Conservation (phyloP, 92 coral and sea anemone species). For the Diadumene lineata region DNA sequence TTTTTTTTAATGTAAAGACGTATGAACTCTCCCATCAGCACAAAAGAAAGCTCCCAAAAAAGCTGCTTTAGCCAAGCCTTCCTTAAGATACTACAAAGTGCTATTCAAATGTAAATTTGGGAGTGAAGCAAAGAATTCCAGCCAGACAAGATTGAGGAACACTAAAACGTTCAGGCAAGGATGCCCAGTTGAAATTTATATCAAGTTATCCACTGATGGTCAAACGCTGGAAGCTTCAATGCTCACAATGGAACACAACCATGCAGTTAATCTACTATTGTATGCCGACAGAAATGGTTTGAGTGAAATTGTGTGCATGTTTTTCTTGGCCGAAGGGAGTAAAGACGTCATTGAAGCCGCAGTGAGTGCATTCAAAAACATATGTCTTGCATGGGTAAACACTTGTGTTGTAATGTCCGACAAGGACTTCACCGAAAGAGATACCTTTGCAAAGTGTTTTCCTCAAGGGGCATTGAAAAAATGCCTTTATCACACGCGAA, state of each 20-base stretch:
- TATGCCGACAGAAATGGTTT: constrained; percentile 34
- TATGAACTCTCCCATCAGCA: constrained; percentile 53
- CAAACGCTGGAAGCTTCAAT: constrained; percentile 45
- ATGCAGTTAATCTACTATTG: constrained; percentile 42
- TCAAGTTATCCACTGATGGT: constrained; percentile 49
- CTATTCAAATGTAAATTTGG: constrained; percentile 48
- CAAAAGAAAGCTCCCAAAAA: constrained; percentile 50
- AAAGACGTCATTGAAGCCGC: no score
- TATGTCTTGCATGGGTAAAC: no score
- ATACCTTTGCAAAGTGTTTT: no score
- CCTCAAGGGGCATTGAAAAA: no score
- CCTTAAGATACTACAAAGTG: no score
- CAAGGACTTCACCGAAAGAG: no score
- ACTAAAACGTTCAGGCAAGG: constrained; percentile 62
- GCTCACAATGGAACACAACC: constrained; percentile 53
- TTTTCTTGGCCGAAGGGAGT: constrained; percentile 61
- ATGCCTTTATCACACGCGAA: no score
- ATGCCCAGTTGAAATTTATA: constrained; percentile 51
- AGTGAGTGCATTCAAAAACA: no score
- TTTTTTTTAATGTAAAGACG: constrained; percentile 56
- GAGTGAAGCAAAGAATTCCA: constrained; percentile 19
- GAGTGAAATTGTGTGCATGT: constrained; percentile 56
- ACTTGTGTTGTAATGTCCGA: no score
- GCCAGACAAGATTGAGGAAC: constrained; percentile 34
- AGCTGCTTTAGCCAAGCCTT: constrained; percentile 52